Evolutionary conservation across 2,113 vertebrate genomes (phyloP).

Genomic region (Myanophis thanlyinensis): DNA sequence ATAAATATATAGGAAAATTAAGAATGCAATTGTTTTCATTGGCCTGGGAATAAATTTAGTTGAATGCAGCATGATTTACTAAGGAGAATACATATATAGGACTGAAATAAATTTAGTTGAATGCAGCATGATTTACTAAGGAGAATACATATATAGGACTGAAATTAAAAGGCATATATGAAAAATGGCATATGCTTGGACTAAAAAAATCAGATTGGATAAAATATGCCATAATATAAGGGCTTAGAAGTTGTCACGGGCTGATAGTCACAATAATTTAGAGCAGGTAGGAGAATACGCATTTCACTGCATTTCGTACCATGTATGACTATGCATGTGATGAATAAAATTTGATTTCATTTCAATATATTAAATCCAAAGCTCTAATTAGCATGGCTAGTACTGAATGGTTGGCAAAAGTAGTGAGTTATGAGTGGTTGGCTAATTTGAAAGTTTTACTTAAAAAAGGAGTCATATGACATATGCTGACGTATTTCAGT

Average conservation of each 20-base stretch:
- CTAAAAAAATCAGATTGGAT: neutral
- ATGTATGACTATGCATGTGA: too few relatives aligned
- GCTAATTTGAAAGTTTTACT: too few relatives aligned
- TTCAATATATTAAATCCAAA: too few relatives aligned
- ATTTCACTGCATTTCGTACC: too few relatives aligned
- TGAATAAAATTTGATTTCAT: too few relatives aligned
- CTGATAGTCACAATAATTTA: neutral
- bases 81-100: neutral
- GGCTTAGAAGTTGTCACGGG: neutral
- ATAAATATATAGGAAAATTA: neutral
- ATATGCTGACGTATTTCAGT: too few relatives aligned
- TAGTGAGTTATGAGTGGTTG: too few relatives aligned
- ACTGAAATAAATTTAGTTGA: neutral
- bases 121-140: neutral
- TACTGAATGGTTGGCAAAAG: neutral
- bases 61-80: neutral
- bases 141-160: neutral
- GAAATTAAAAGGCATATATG: neutral
- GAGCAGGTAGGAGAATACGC: neutral
- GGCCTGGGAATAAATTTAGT: neutral
- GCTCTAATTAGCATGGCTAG: neutral
- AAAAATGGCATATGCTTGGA: neutral
- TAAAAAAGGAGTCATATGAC: neutral
- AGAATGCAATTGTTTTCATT: neutral
- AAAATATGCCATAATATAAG: neutral